These are phyloP conservation scores for Galeruca laticollis DNA, from an alignment of 2,888 invertebrate genomes.

Conservation along the genomic window DNA sequence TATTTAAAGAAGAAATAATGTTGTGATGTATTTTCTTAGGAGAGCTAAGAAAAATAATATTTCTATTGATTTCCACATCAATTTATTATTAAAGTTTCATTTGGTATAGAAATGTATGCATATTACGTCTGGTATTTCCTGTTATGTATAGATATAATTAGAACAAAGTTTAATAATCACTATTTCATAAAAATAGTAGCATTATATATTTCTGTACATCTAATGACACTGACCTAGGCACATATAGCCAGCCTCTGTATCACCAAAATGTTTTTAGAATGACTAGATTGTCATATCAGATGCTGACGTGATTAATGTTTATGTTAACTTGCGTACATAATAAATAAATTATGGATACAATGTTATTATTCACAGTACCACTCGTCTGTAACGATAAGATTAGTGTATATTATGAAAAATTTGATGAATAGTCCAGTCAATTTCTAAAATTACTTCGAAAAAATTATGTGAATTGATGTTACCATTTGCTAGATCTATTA, in stretches of 20 bases:
- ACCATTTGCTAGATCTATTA: no score
- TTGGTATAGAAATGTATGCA: no score
- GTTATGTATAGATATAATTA: no score
- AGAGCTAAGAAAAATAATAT: no score
- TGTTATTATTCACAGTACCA: not conserved
- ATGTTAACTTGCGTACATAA: not conserved
- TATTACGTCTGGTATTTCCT: no score
- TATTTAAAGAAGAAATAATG: no score
- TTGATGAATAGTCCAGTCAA: not conserved
- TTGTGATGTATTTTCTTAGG: no score
- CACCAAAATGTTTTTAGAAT: constrained; percentile 7
- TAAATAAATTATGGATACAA: not conserved
- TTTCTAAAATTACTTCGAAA: not conserved
- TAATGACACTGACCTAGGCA: constrained; percentile 2
- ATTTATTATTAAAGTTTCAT: no score
- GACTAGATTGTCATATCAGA: not conserved
- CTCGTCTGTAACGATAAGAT: not conserved
- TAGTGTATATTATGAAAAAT: not conserved
- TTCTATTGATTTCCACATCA: no score
- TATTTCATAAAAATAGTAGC: not conserved
- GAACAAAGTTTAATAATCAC: no score
- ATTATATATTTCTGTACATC: not conserved
- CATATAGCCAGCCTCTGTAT: not conserved
- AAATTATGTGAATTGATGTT: no score
- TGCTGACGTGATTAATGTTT: constrained; percentile 6